Percentiles rank a stretch among this genome's conserved stretches.
Conservation (phyloP, 1,140 invertebrate species). For the Grapholita molesta region DNA sequence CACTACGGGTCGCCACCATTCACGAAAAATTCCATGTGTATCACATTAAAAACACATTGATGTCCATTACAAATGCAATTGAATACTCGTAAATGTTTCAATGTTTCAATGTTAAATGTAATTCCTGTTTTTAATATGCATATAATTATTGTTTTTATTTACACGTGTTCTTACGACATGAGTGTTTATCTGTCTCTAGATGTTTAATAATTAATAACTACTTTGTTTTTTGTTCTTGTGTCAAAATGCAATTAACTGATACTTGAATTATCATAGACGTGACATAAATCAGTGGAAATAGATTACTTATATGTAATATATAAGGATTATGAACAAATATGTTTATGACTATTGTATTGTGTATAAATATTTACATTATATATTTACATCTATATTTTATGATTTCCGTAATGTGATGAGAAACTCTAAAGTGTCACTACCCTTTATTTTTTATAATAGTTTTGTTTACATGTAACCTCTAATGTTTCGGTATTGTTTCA, state of each 20-base stretch:
- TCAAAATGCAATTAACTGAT: no score
- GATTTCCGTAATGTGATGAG: no score
- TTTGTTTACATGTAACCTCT: slow-evolving; percentile 22
- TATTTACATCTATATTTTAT: no score
- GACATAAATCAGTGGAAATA: slow-evolving; percentile 17
- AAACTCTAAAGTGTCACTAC: no score
- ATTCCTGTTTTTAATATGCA: background rate
- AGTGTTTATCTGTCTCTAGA: background rate
- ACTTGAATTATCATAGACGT: background rate
- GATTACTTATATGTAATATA: no score
- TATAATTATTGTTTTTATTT: background rate
- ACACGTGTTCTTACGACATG: background rate
- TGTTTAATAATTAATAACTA: no score
- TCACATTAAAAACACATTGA: no score
- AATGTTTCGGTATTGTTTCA: slow-evolving; percentile 66
- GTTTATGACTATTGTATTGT: no score
- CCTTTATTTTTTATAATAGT: no score
- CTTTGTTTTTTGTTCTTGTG: background rate
- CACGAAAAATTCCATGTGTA: background rate
- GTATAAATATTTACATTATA: no score
- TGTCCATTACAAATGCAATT: no score
- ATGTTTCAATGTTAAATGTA: background rate
- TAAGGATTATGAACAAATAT: no score
- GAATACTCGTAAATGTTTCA: background rate
- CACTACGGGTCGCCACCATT: background rate